Conservation (phyloP, 2,888 invertebrate genomes). For the Meteorus cinctellus region DNA sequence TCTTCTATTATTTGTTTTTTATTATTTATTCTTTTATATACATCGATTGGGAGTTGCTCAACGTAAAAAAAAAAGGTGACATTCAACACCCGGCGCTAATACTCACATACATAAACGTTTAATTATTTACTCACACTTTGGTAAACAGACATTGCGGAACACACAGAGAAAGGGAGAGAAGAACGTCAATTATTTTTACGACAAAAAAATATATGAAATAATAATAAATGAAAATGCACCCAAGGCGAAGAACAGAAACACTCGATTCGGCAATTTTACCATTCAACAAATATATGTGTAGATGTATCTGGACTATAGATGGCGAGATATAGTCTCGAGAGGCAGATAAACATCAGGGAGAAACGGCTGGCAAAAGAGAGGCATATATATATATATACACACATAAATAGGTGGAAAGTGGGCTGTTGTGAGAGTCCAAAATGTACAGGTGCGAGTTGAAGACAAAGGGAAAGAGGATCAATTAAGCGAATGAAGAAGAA, state of each 20-base stretch:
- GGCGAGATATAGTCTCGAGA: slow-evolving; percentile 19
- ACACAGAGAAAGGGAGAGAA: not conserved
- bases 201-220: slow-evolving; percentile 22
- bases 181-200: slow-evolving; percentile 20
- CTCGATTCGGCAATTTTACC: slow-evolving; percentile 33
- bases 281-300: slow-evolving; percentile 7
- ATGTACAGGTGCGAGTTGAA: slow-evolving; percentile 40
- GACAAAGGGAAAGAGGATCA: slow-evolving; percentile 35
- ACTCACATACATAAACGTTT: not conserved
- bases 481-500: slow-evolving; percentile 34
- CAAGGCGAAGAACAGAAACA: slow-evolving; percentile 21
- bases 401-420: slow-evolving; percentile 25
- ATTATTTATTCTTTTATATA: not conserved
- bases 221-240: not conserved
- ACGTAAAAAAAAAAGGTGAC: not conserved
- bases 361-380: slow-evolving; percentile 12
- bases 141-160: not conserved
- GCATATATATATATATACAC: slow-evolving; percentile 16
- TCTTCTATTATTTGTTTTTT: not conserved
- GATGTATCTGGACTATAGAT: slow-evolving; percentile 22
- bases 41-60: slow-evolving; percentile 1
- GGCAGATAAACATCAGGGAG: slow-evolving; percentile 31
- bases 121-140: slow-evolving; percentile 15
- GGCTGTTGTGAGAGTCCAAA: slow-evolving; percentile 17
- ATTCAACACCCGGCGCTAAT: slow-evolving; percentile 1